These are phyloP conservation scores for Pammene aurita DNA, from an alignment of 2,888 invertebrate species.

Conservation along the genomic window DNA sequence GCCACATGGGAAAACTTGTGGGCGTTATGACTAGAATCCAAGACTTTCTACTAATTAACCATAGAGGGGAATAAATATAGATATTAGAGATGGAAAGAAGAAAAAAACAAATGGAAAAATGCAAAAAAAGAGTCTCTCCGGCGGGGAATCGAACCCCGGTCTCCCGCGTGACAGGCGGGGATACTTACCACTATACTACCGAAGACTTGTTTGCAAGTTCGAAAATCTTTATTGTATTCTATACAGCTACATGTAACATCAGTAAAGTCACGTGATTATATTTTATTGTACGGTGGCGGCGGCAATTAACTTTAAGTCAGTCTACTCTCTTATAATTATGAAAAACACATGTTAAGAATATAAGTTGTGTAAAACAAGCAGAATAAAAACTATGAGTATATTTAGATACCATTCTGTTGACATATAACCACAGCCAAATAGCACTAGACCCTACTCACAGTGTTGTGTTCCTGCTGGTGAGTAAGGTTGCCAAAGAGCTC, in stretches of 20 bases:
- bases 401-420: too few species aligned
- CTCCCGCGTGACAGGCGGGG: slow-evolving; percentile 85
- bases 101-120: not conserved
- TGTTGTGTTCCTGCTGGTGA: too few species aligned
- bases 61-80: slow-evolving; percentile 43
- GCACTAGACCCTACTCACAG: too few species aligned
- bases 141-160: slow-evolving; percentile 85
- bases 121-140: slow-evolving; percentile 60
- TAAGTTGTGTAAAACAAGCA: too few species aligned
- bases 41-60: slow-evolving; percentile 55
- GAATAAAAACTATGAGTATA: too few species aligned
- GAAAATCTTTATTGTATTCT: slow-evolving; percentile 1
- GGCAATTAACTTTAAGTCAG: too few species aligned
- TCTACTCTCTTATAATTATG: too few species aligned
- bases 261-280: not conserved
- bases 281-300: too few species aligned
- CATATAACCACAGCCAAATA: too few species aligned
- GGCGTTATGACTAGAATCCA: slow-evolving; percentile 61
- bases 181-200: slow-evolving; percentile 84
- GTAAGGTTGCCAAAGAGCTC: too few species aligned
- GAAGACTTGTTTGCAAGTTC: slow-evolving; percentile 56
- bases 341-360: too few species aligned
- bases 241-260: not conserved
- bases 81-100: not conserved
- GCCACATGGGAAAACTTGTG: slow-evolving; percentile 57